Base-by-base conservation (phyloP, 1,140 invertebrate genomes). In the Hydropsyche tenuis region DNA sequence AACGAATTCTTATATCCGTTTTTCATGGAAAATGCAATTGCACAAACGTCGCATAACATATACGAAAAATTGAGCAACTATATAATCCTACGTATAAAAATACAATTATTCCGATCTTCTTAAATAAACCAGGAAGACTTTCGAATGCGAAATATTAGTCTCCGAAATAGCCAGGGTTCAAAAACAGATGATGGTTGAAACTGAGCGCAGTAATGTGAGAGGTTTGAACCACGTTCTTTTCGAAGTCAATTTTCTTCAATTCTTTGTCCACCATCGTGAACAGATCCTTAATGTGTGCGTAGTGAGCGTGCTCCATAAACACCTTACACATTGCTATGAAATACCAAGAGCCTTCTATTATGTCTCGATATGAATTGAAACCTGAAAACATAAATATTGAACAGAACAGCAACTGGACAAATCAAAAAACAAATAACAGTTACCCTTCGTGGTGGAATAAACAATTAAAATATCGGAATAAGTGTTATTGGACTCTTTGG, bases 291-390 rank as follows among this genome's bases (percentile, higher is more conserved):
- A 94, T 78, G 79, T 91, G 86, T 30, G 83, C 84, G 76, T 89
- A 81, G 77, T 88, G 84, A 7, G 92, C 91, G 78, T 89, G 81
- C 51, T 89, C 85, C 82, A 92, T 92, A 79, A 94, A 92, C 73
- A 90, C 86, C 79, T 91, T 84, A 81, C 92, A 94, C 60, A 94
- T 83, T 68, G 87, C 85, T 79, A 93, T 90, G 65, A 94, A 90
- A 79, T 91, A 93, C 90, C 92, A 93, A 66, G 90, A 91, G 16
- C 93, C 93, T 23, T 78, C 79, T 7, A 79, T 73, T 0, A 71
- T 79, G 81, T 94, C 90, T 51, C 93, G 85, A 80, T 89, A 88
- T 22, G 93, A 88, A 56, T 88, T 86, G 78, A 86, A 87, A 6
- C 90, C 89, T 87, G 78, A 69, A 79, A 78, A 48, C 56, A 63